These are phyloP conservation scores for Manis pentadactyla DNA, from an alignment of 2,797 vertebrate genomes.

Conservation along the genomic window DNA sequence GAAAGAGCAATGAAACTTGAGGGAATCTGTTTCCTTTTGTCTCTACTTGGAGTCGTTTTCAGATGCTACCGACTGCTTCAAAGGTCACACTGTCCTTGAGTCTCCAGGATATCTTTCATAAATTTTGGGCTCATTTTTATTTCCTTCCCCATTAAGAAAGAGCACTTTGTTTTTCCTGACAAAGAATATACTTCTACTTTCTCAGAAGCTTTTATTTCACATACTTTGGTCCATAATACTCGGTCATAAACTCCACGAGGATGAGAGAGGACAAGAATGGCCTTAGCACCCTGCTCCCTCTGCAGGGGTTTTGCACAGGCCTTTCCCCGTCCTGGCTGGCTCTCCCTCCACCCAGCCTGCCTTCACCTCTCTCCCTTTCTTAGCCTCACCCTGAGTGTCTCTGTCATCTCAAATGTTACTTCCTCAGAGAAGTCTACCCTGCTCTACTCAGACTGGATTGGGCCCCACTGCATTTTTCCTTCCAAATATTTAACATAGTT, in stretches of 20 bases:
- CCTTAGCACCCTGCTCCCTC: not conserved
- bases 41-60: not conserved
- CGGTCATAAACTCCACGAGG: not conserved
- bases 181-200: not conserved
- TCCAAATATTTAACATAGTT: not conserved
- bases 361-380: not conserved
- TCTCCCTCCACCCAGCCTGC: not conserved
- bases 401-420: not conserved
- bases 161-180: not conserved
- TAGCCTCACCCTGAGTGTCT: not conserved
- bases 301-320: accelerated
- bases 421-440: not conserved
- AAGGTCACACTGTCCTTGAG: not conserved
- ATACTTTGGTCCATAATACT: not conserved
- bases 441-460: not conserved
- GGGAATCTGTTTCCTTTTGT: not conserved
- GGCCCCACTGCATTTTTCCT: not conserved
- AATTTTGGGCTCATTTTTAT: slow-evolving; percentile 5
- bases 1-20: not conserved
- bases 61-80: not conserved
- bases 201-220: slow-evolving; percentile 16
- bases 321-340: not conserved
- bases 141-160: not conserved
- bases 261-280: not conserved
- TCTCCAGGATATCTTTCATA: not conserved